These are phyloP conservation scores for Pogonus chalceus DNA, from an alignment of 1,140 invertebrate species.

Conservation along the genomic window DNA sequence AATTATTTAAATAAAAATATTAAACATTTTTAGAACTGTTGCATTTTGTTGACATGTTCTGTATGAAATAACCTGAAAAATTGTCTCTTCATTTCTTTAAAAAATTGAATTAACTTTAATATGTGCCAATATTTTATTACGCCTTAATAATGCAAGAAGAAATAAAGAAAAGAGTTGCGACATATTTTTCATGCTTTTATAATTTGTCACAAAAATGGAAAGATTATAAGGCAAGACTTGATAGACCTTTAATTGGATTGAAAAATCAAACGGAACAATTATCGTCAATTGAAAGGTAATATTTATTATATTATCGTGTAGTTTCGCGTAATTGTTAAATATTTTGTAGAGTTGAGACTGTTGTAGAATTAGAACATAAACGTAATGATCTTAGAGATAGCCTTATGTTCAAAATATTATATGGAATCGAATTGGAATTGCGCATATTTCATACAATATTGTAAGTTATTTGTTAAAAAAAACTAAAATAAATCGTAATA, in stretches of 20 bases:
- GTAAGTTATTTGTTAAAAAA: constrained; percentile 2
- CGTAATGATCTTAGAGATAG: neutral
- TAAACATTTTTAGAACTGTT: too few species aligned
- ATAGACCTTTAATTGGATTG: neutral
- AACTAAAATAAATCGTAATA: neutral
- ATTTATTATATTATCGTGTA: too few species aligned
- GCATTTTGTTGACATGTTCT: too few species aligned
- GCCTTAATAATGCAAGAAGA: neutral
- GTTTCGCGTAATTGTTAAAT: too few species aligned
- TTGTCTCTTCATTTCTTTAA: too few species aligned
- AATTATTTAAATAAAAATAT: too few species aligned
- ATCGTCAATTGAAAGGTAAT: neutral
- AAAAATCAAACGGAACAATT: neutral
- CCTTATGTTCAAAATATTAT: neutral
- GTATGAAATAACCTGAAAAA: too few species aligned
- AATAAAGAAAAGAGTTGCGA: neutral
- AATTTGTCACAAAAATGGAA: neutral
- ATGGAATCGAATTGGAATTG: neutral
- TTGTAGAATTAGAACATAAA: neutral
- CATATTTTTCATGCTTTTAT: neutral
- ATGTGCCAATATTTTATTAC: too few species aligned
- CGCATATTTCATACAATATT: neutral
- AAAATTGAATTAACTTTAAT: too few species aligned
- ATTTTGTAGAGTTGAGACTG: neutral
- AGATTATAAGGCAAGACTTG: neutral